Conservation (phyloP, 92 coral and sea anemone genomes). For the Palythoa caribaeorum region DNA sequence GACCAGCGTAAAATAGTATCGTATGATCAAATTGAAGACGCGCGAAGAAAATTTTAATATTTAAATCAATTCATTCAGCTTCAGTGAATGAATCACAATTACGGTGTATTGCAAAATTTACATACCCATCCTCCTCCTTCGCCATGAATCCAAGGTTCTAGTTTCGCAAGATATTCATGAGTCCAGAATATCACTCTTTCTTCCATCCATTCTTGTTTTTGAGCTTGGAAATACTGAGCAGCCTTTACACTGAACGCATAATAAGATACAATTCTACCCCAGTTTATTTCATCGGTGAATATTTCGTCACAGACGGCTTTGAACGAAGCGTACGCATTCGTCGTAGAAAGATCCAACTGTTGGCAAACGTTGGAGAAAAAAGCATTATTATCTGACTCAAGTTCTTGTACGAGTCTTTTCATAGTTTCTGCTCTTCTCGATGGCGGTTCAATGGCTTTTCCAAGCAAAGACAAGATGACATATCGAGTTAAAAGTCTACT, state of each 20-base stretch:
- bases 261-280: constrained; percentile 70
- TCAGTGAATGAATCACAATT: constrained; percentile 18
- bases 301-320: constrained; percentile 63
- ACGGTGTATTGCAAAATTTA: not conserved
- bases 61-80: not conserved
- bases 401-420: constrained; percentile 45
- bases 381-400: constrained; percentile 53
- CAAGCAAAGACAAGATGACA: constrained; percentile 53
- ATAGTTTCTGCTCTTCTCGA: constrained; percentile 54
- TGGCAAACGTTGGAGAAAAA: constrained; percentile 60
- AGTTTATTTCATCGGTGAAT: constrained; percentile 65
- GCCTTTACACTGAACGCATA: constrained; percentile 69
- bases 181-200: constrained; percentile 66
- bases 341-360: constrained; percentile 48
- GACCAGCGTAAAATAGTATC: not conserved
- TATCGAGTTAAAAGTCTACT: constrained; percentile 58
- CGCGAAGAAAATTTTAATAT: constrained; percentile 7
- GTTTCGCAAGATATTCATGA: constrained; percentile 48
- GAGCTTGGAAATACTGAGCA: constrained; percentile 62
- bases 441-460: constrained; percentile 56
- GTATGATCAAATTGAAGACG: not conserved
- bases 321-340: constrained; percentile 62
- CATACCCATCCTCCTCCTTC: constrained; percentile 78
- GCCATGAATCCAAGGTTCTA: constrained; percentile 64
- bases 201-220: constrained; percentile 54